Evolutionary conservation across 2,113 vertebrate species (phyloP).

Genomic region (Struthidea cinerea): DNA sequence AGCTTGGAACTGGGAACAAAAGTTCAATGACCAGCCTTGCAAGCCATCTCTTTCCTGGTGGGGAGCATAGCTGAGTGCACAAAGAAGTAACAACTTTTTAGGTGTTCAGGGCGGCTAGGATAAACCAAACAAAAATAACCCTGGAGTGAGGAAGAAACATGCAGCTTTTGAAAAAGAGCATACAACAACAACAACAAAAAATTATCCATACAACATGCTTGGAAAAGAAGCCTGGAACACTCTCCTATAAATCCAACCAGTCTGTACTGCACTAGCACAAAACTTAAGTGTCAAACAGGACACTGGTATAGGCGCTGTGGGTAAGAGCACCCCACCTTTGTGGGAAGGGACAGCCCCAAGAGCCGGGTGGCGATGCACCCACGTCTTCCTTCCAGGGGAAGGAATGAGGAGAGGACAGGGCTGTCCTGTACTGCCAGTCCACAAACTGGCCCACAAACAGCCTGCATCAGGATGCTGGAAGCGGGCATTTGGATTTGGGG

Average conservation of each 20-base stretch:
- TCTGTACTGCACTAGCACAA: background rate
- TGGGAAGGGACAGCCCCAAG: background rate
- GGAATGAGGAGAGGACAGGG: background rate
- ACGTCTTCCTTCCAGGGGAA: background rate
- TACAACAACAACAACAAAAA: background rate
- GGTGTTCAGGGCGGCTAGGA: background rate
- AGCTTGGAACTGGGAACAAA: background rate
- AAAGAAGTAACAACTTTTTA: background rate
- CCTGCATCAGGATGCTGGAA: background rate
- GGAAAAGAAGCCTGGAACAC: background rate
- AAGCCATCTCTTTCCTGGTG: background rate
- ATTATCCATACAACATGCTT: rapidly evolving
- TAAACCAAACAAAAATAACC: background rate
- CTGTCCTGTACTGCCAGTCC: background rate
- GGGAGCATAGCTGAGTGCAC: background rate
- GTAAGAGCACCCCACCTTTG: background rate
- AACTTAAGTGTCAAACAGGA: background rate
- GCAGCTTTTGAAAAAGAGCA: background rate
- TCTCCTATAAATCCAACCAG: background rate
- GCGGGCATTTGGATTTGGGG: rapidly evolving
- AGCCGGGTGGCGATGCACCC: rapidly evolving
- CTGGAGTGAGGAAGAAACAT: rapidly evolving
- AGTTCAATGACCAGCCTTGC: background rate
- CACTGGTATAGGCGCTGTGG: background rate
- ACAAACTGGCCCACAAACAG: background rate